Evolutionary conservation across 2,113 vertebrate genomes (phyloP).

Genomic region (Lynx canadensis): DNA sequence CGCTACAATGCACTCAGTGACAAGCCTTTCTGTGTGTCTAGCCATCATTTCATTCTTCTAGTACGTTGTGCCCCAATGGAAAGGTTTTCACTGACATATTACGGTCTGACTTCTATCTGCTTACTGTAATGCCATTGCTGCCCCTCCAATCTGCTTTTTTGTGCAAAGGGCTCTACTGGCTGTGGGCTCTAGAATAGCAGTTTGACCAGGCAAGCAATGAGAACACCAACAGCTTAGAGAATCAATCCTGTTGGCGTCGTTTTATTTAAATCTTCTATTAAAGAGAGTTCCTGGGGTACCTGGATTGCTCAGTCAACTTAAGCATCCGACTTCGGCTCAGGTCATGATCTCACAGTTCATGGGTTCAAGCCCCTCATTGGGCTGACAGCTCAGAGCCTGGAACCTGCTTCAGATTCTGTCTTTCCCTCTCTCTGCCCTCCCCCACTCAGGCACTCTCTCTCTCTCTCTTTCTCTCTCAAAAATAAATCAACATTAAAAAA

Average conservation of each 20-base stretch:
- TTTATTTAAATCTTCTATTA: not conserved
- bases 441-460: no score
- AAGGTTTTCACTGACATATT: not conserved
- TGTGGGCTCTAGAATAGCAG: not conserved
- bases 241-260: not conserved
- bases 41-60: not conserved
- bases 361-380: no score
- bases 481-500: no score
- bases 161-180: not conserved
- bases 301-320: no score
- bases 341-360: no score
- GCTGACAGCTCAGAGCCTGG: no score
- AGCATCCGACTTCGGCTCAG: no score
- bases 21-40: not conserved
- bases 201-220: not conserved
- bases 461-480: no score
- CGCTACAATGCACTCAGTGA: not conserved
- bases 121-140: not conserved
- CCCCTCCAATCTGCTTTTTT: not conserved
- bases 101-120: not conserved
- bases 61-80: not conserved
- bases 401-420: no score
- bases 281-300: not conserved
- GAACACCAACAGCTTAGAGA: not conserved
- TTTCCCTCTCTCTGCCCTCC: no score